phyloP scores from a whole-genome alignment of 2,113 vertebrate genomes.

The Saccopteryx leptura region DNA sequence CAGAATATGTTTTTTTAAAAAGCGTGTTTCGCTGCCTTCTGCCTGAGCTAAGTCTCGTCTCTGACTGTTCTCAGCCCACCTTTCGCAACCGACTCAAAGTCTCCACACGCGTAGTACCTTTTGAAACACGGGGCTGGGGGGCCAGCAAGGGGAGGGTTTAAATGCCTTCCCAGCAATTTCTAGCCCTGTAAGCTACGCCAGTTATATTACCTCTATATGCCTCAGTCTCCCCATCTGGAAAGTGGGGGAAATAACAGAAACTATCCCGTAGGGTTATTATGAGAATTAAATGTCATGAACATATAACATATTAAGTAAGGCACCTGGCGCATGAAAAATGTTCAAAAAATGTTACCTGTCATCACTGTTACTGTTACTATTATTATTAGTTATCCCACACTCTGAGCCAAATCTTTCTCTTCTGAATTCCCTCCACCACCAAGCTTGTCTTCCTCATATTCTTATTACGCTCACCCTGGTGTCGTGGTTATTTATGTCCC shows the following conservation, averaged over 20 bases:
- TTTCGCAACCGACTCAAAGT: not conserved
- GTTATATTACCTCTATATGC: not conserved
- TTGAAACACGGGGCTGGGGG: not conserved
- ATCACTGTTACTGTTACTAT: too few relatives aligned
- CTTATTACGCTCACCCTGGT: not conserved
- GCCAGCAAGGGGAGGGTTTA: not conserved
- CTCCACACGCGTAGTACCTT: not conserved
- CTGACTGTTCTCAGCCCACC: not conserved
- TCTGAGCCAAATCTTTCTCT: not conserved
- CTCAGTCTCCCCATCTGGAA: slow-evolving; percentile 3
- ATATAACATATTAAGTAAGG: not conserved
- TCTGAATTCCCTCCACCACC: not conserved
- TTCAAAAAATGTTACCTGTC: not conserved
- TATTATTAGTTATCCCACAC: not conserved
- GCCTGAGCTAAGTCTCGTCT: not conserved
- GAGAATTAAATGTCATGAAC: not conserved
- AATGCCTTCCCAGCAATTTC: not conserved
- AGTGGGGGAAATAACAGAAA: not conserved
- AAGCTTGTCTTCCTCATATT: not conserved
- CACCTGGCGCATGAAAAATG: not conserved
- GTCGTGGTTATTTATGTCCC: not conserved
- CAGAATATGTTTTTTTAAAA: not conserved
- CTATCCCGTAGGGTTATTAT: not conserved
- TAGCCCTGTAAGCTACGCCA: not conserved
- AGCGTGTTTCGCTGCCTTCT: not conserved